Evolutionary conservation across 2,797 vertebrate genomes (phyloP).

Genomic region (Hirundo rustica): DNA sequence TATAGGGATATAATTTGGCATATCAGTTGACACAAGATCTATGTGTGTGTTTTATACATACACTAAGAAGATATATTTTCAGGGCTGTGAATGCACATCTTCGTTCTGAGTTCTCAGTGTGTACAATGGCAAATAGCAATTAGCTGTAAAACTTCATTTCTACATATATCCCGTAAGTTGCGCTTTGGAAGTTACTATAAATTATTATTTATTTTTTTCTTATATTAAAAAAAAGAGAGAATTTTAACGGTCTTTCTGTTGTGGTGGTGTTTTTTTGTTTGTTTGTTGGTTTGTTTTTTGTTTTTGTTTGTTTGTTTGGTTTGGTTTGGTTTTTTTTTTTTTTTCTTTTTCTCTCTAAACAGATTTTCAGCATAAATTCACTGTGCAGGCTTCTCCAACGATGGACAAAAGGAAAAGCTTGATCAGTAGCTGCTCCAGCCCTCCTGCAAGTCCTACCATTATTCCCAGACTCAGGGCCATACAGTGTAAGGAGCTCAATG

Average conservation of each 20-base stretch:
- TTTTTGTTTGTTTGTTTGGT: no score
- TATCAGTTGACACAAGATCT: background rate
- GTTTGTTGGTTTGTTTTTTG: no score
- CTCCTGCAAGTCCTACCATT: conserved; percentile 90
- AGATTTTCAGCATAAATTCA: conserved; percentile 99
- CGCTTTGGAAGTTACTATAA: background rate
- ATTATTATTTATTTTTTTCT: background rate
- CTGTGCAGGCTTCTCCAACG: conserved; percentile 95
- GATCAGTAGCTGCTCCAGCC: conserved; percentile 87
- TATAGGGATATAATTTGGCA: background rate
- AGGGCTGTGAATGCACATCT: background rate
- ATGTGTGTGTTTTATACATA: background rate
- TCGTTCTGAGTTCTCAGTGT: background rate
- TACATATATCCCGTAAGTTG: background rate
- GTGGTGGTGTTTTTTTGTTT: no score
- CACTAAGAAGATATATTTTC: background rate
- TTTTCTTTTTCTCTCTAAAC: conserved; percentile 24
- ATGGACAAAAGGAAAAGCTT: conserved; percentile 92
- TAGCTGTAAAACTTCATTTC: background rate
- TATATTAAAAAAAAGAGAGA: background rate
- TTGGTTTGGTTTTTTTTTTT: background rate
- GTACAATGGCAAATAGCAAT: background rate
- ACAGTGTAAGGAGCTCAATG: conserved; percentile 84
- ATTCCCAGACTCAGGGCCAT: conserved; percentile 95
- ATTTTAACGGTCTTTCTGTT: background rate